A percentile compares a stretch with the other conserved stretches of the same genome.
These are phyloP conservation scores for Euura lappo DNA, from an alignment of 1,140 invertebrate species.

Conservation along the genomic window DNA sequence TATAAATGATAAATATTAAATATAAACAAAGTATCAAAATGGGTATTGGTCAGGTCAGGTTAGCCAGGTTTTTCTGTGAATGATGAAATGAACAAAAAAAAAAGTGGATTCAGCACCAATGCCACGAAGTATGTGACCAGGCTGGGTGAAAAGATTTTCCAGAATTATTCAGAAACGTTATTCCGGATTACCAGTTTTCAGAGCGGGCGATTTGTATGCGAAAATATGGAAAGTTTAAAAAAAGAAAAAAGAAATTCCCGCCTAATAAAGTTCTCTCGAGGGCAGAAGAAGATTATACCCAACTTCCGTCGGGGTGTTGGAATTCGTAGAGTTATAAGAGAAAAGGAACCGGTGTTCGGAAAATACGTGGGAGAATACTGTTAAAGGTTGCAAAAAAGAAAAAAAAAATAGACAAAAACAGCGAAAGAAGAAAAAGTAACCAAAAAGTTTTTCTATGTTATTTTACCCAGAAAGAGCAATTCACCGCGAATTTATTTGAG, in stretches of 20 bases:
- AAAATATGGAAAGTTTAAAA: conserved; percentile 27
- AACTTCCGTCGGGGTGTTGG: neutral
- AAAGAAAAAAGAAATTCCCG: conserved; percentile 25
- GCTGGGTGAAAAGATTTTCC: neutral
- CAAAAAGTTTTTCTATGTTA: conserved; percentile 27
- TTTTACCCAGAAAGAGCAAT: conserved; percentile 29
- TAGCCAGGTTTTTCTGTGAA: no score
- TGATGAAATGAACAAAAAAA: neutral
- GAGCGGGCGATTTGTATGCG: neutral
- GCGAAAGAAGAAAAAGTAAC: neutral
- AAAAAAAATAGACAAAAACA: neutral
- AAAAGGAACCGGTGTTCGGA: neutral
- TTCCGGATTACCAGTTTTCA: neutral
- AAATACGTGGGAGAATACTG: conserved; percentile 31
- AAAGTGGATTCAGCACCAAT: neutral
- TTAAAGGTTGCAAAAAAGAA: conserved; percentile 31
- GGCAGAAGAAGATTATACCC: conserved; percentile 14
- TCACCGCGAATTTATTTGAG: conserved; percentile 42
- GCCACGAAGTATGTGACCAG: neutral
- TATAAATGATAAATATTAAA: no score
- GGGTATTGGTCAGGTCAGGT: neutral
- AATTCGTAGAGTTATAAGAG: no score
- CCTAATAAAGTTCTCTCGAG: conserved; percentile 32
- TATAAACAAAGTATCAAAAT: neutral
- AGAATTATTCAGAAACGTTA: neutral